Evolutionary conservation across 2,888 invertebrate genomes (phyloP), one percentile per base, ranked within the genome.

Genomic region (Euzophera pinguis): DNA sequence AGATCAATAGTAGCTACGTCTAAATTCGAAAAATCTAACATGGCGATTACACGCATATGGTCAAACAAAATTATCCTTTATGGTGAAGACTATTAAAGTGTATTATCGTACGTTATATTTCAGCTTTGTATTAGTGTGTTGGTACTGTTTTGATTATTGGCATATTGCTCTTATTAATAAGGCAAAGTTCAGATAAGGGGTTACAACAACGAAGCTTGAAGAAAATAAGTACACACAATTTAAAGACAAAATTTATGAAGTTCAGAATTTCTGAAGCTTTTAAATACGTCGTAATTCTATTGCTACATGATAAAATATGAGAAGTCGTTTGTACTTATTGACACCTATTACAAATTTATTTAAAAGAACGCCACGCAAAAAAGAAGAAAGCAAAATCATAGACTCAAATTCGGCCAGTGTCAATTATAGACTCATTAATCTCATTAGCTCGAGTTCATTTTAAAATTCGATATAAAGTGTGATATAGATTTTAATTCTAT

Each of bases 61-160:
- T 29, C 48, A 37, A 51, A 35, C 45, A 34, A 53, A 47, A 53
- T 49, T 57, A 38, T 41, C 43, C 52, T 53, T 53, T 55, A 55
- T 48, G 16, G 13, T 22, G 16, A 38, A 35, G 6, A 55, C 35
- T n/a, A 53, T 56, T 50, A 56, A 49, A 41, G 49, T 50, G 49
- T 7, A 14, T 39, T 29, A 12, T 50, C 16, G 13, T 38, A 38
- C 37, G 35, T 17, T 37, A 35, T 49, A 12, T 37, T 50, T 38
- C 38, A 39, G 49, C 27, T 37, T 49, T 39, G 38, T 50, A 13
- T 41, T 27, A 38, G 39, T 32, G 49, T 39, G 39, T 39, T n/a
- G 12, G 17, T 27, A 39, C 27, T 49, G 49, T 49, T 49, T 39
- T 39, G 39, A 48, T 50, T 41, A 47, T 50, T 39, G 39, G 49